Base-by-base conservation (phyloP, 1,140 invertebrate species). In the Drosophila santomea region DNA sequence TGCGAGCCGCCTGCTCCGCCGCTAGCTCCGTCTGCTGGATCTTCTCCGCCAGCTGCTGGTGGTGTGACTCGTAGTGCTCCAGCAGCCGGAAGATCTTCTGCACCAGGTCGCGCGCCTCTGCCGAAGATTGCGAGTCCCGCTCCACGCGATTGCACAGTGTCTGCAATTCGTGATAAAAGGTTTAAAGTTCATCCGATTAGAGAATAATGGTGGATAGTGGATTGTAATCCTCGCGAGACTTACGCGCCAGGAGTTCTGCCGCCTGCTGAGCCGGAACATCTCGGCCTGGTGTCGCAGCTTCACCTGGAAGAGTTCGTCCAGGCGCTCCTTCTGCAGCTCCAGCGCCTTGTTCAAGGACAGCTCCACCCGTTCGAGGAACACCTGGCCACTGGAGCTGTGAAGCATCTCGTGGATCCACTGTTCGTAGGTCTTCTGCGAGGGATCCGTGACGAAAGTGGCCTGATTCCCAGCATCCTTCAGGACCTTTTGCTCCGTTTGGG, bases 401-500 rank as follows among this genome's bases (percentile, higher is more conserved):
- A 86, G 69, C 91, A 92, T 90, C 54, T 92, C 91, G 10, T 78
- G 38, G 17, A 92, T 78, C 91, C 91, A 92, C 14, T 90, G 56
- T 0, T 76, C 67, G 47, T 92, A 92, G 41, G 63, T 41, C 25
- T 67, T 81, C 3, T 14, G 23, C 3, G 6, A 14, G 3, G 15
- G 0, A 1, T 41, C 10, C 11, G 3, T 2, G 41, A n/a, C 14
- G 8, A 17, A 5, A 6, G 12, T 7, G 3, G 44, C 35, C 2
- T 71, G 64, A 14, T 2, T 54, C 3, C 48, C 0, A 15, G 64
- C 67, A 35, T 57, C 12, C 12, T 2, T 17, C 2, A 15, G 12
- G 8, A 10, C 0, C 12, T 15, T 55, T 17, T 8, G 6, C 0
- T 54, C 28, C n/a, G 67, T 71, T 32, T 72, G 68, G 8, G 14